Evolutionary conservation across 1,140 invertebrate genomes (phyloP).

Genomic region (Panagrolaimus sp.): DNA sequence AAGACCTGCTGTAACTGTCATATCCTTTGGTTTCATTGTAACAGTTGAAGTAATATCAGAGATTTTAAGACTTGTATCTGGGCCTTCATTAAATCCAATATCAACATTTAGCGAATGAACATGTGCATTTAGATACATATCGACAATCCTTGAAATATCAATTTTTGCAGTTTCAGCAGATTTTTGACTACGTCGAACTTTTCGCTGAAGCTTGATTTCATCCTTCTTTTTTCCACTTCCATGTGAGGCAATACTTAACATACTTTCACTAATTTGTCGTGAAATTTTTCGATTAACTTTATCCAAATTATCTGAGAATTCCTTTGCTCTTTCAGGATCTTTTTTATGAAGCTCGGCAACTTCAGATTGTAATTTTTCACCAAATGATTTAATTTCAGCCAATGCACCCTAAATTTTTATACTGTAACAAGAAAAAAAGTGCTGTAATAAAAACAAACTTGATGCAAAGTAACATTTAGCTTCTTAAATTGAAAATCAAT

Average conservation of each 20-base stretch:
- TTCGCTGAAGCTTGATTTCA: conserved; percentile 10
- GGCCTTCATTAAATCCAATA: conserved; percentile 40
- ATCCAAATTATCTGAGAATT: not conserved
- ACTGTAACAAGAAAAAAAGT: not conserved
- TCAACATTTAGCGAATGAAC: conserved; percentile 31
- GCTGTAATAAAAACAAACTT: conserved; percentile 66
- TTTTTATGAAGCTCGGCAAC: conserved; percentile 35
- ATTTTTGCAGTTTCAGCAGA: not conserved
- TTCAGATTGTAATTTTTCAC: conserved; percentile 41
- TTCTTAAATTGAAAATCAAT: conserved; percentile 74
- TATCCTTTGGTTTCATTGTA: conserved; percentile 43
- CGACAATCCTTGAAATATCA: conserved; percentile 22
- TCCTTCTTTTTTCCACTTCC: not conserved
- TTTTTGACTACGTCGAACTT: conserved; percentile 6
- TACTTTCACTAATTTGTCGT: not conserved
- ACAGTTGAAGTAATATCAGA: conserved; percentile 28
- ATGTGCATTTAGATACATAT: conserved; percentile 38
- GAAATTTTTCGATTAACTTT: conserved; percentile 13
- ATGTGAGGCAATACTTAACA: not conserved
- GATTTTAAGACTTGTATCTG: conserved; percentile 45
- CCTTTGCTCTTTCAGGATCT: conserved; percentile 19
- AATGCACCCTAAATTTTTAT: conserved; percentile 36
- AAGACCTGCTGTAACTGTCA: conserved; percentile 37
- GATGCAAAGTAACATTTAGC: conserved; percentile 74
- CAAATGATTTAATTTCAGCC: conserved; percentile 59